phyloP scores from a whole-genome alignment of 2,797 vertebrate genomes.

The Myotis vivesi region DNA sequence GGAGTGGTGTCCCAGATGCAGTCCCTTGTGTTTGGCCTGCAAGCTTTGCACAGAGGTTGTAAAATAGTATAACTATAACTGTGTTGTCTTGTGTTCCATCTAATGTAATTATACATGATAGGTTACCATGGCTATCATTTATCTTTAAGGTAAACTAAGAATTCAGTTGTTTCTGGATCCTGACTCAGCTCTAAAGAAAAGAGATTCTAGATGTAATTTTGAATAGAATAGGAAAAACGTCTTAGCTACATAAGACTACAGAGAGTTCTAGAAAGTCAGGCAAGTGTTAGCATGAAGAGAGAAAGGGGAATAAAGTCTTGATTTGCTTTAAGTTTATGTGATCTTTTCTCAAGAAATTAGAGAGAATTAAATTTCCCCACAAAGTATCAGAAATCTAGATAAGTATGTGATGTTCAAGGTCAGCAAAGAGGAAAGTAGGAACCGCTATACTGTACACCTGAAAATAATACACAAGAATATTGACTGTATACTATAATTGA shows the following conservation, averaged over 20 bases:
- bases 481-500: not conserved
- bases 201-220: not conserved
- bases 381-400: not conserved
- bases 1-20: not conserved
- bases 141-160: not conserved
- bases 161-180: not conserved
- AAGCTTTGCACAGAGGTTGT: fast-evolving
- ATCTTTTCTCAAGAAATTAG: not conserved
- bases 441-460: not conserved
- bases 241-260: not conserved
- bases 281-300: not conserved
- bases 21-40: fast-evolving
- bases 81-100: fast-evolving
- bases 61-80: fast-evolving
- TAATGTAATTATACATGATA: fast-evolving
- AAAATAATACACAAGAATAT: not conserved
- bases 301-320: not conserved
- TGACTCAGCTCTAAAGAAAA: too few relatives aligned
- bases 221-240: not conserved
- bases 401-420: not conserved
- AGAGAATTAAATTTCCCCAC: not conserved
- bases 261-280: not conserved
- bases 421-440: not conserved
- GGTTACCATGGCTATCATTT: too few relatives aligned
- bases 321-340: not conserved